Conservation (phyloP, 2,797 vertebrate genomes). For the Alcedo quadribrachys region DNA sequence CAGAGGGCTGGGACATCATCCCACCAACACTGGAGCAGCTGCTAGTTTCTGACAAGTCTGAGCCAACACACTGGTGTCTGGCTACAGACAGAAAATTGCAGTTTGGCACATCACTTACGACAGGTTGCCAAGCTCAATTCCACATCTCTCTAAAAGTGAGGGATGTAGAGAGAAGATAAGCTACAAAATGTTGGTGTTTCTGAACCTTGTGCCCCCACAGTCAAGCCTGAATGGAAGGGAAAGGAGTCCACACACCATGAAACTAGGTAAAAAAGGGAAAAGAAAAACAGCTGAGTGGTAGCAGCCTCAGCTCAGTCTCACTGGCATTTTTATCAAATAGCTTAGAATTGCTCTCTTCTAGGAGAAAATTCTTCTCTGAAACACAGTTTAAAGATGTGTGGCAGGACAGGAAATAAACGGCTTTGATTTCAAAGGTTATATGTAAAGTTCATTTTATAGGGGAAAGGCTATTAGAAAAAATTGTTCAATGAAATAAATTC, state of each 20-base stretch:
- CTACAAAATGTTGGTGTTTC: not conserved
- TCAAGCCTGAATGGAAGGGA: not conserved
- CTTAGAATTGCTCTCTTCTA: not conserved
- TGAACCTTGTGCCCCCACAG: not conserved
- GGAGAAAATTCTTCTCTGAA: not conserved
- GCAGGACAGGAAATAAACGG: not conserved
- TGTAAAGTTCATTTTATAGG: not conserved
- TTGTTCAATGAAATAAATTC: not conserved
- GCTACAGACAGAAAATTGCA: not conserved
- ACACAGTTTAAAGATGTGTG: not conserved
- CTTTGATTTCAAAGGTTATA: not conserved
- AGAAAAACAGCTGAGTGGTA: not conserved
- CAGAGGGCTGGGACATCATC: not conserved
- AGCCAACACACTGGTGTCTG: not conserved
- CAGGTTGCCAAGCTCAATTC: not conserved
- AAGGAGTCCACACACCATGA: not conserved
- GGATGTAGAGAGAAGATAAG: not conserved
- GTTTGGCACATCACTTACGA: not conserved
- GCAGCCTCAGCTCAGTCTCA: not conserved
- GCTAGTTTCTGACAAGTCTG: rapidly evolving
- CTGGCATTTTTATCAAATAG: not conserved
- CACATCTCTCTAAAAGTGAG: not conserved
- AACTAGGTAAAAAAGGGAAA: not conserved
- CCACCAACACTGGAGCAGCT: not conserved
- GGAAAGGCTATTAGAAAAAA: not conserved